Conservation (phyloP, 2,888 invertebrate species). For the Halocaridina rubra region DNA sequence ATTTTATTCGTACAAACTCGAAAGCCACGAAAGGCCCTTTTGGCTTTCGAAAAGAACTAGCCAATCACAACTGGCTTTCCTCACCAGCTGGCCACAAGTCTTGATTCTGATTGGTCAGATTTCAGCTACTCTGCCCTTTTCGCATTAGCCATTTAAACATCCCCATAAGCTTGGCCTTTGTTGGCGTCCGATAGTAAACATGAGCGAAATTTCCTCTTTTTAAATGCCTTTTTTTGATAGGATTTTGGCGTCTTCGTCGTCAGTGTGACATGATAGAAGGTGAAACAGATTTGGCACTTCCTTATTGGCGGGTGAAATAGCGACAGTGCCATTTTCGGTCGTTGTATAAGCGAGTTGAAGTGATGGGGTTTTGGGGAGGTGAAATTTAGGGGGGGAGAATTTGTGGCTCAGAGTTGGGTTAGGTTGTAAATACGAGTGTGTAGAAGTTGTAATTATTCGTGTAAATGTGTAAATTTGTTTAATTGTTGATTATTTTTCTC, state of each 20-base stretch:
- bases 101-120: background rate
- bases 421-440: too few relatives aligned
- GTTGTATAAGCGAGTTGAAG: too few relatives aligned
- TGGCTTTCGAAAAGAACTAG: background rate
- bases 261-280: background rate
- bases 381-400: background rate
- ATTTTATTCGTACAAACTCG: background rate
- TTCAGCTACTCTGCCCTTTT: background rate
- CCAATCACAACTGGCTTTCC: background rate
- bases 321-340: too few relatives aligned
- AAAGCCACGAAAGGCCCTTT: background rate
- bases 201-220: background rate
- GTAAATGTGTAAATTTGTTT: background rate
- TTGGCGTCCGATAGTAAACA: slow-evolving; percentile 21
- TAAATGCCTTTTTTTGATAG: background rate
- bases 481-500: background rate
- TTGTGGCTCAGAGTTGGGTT: too few relatives aligned
- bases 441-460: too few relatives aligned
- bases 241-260: background rate
- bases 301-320: too few relatives aligned
- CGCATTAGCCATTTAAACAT: background rate
- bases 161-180: slow-evolving; percentile 17
- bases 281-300: too few relatives aligned
- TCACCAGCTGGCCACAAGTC: background rate
- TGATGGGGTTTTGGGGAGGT: background rate